A percentile compares a stretch with the other conserved stretches of the same genome.
phyloP scores from a whole-genome alignment of 2,113 vertebrate genomes.

The Sisor rabdophorus region DNA sequence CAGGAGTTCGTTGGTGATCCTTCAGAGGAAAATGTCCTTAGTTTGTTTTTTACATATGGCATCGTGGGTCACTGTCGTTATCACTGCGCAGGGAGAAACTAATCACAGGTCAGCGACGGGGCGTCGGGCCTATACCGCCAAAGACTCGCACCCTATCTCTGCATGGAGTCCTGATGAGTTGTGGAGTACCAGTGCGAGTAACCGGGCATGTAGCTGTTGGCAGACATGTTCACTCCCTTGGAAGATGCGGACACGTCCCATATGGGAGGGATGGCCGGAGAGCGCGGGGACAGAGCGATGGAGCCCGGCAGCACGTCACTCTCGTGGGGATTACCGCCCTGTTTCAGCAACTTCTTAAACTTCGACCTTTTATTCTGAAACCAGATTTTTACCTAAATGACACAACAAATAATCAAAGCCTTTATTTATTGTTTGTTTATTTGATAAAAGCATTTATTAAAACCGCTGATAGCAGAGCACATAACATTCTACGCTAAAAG shows the following conservation, averaged over 20 bases:
- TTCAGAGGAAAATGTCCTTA: slow-evolving; percentile 39
- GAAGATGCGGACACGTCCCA: slow-evolving; percentile 96
- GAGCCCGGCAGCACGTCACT: slow-evolving; percentile 88
- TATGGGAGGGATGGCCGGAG: slow-evolving; percentile 92
- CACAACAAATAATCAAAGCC: not conserved
- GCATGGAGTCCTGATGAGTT: slow-evolving; percentile 98
- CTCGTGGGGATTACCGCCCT: slow-evolving; percentile 92
- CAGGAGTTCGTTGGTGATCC: slow-evolving; percentile 50
- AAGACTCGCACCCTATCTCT: slow-evolving; percentile 77
- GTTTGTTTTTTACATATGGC: slow-evolving; percentile 42
- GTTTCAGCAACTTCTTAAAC: slow-evolving; percentile 98
- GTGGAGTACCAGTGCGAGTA: slow-evolving; percentile 99
- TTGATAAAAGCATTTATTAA: not conserved
- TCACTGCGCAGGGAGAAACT: slow-evolving; percentile 60
- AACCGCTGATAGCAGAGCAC: not conserved
- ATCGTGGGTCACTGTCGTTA: slow-evolving; percentile 57
- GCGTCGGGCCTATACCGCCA: slow-evolving; percentile 50
- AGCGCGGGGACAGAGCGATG: slow-evolving; percentile 89
- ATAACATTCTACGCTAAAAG: not conserved
- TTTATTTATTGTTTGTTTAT: not conserved
- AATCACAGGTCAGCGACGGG: slow-evolving; percentile 55
- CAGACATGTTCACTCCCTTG: slow-evolving; percentile 96
- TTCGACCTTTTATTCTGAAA: slow-evolving; percentile 99
- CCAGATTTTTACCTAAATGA: slow-evolving; percentile 95
- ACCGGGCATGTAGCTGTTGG: slow-evolving; percentile 97